These are phyloP conservation scores for Zingel zingel DNA, from an alignment of 2,113 vertebrate genomes.

Conservation along the genomic window DNA sequence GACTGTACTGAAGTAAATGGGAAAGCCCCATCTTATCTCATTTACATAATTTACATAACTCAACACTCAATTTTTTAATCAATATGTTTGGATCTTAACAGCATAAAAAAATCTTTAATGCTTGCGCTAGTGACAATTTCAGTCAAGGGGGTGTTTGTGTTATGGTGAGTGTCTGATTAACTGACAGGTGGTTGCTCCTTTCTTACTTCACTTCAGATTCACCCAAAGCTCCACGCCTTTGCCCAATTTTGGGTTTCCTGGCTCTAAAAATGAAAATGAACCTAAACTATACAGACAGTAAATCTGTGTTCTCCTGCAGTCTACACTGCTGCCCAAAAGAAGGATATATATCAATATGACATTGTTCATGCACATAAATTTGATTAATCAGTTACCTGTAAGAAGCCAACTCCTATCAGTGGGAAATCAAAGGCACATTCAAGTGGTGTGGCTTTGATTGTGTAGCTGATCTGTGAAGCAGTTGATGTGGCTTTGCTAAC, in stretches of 20 bases:
- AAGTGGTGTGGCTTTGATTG: conserved; percentile 76
- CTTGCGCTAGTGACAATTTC: too few species aligned
- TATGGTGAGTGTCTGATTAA: neutral
- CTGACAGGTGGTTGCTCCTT: neutral
- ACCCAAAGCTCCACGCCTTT: neutral
- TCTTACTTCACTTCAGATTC: neutral
- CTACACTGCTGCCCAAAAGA: too few species aligned
- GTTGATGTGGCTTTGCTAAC: conserved; percentile 67
- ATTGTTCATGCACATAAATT: neutral
- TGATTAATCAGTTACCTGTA: conserved; percentile 78
- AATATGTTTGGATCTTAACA: neutral
- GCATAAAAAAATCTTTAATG: too few species aligned
- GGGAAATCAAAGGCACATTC: conserved; percentile 86
- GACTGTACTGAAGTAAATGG: neutral
- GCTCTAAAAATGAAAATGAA: neutral
- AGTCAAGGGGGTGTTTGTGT: too few species aligned
- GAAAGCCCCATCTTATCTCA: neutral
- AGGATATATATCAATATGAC: neutral
- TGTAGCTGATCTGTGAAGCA: conserved; percentile 71
- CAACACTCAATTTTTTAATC: too few species aligned
- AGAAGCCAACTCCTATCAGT: conserved; percentile 82
- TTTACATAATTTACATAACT: neutral
- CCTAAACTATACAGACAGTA: neutral
- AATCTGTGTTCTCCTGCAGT: neutral
- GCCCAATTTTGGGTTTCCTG: neutral